These are phyloP conservation scores for Gymnodraco acuticeps DNA, from an alignment of 2,797 vertebrate species.

Conservation along the genomic window DNA sequence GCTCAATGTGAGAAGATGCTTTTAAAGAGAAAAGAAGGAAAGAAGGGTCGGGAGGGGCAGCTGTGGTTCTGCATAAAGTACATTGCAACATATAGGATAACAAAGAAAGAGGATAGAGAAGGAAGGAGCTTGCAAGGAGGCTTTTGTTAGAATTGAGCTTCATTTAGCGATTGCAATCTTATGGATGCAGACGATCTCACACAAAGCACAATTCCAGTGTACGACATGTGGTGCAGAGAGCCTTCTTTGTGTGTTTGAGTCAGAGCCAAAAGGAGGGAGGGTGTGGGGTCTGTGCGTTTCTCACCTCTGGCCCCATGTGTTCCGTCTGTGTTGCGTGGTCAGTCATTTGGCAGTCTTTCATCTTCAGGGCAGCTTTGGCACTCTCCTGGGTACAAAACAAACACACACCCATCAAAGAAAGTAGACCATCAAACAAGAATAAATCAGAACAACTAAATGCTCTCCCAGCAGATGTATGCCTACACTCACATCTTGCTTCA, in stretches of 20 bases:
- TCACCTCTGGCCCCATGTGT: constrained; percentile 92
- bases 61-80: constrained; percentile 33
- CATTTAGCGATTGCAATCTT: constrained; percentile 21
- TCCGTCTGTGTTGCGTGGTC: constrained; percentile 98
- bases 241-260: constrained; percentile 20
- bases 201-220: constrained; percentile 34
- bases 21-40: constrained; percentile 25
- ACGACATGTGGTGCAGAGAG: constrained; percentile 24
- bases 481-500: constrained; percentile 1
- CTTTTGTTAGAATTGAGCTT: constrained; percentile 8
- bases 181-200: constrained; percentile 11
- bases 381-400: constrained; percentile 88
- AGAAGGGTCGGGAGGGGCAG: not conserved
- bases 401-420: constrained; percentile 60
- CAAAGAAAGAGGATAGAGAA: constrained; percentile 34
- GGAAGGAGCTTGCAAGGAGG: constrained; percentile 10
- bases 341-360: constrained; percentile 88
- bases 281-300: constrained; percentile 67
- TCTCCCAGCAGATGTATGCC: constrained; percentile 44
- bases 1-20: constrained; percentile 43
- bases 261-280: constrained; percentile 8
- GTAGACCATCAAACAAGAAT: constrained; percentile 53
- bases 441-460: constrained; percentile 47
- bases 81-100: constrained; percentile 54
- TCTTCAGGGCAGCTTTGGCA: constrained; percentile 89